Evolutionary conservation across 2,113 vertebrate species (phyloP).

Genomic region (Corythornis madagascariensis): DNA sequence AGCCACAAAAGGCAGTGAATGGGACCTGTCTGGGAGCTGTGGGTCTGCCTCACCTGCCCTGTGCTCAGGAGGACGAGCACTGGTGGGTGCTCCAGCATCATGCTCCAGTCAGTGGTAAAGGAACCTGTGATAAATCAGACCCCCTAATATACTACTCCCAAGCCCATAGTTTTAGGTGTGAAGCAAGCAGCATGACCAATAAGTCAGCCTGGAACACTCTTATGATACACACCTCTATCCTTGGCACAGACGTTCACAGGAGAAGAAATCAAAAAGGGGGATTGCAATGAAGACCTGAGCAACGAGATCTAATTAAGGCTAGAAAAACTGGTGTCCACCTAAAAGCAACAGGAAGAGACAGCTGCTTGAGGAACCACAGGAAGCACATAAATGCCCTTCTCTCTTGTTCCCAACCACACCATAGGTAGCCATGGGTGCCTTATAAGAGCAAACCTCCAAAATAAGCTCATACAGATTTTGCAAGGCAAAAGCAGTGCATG

Average conservation of each 20-base stretch:
- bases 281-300: background rate
- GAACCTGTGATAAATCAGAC: background rate
- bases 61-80: fast-evolving
- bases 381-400: background rate
- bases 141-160: background rate
- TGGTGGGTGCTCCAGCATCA: fast-evolving
- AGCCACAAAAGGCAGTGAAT: background rate
- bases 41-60: background rate
- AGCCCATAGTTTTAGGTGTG: background rate
- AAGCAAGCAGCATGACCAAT: background rate
- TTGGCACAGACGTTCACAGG: background rate
- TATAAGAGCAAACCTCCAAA: background rate
- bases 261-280: background rate
- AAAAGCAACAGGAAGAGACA: background rate
- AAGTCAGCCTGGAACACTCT: background rate
- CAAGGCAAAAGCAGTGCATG: background rate
- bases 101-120: background rate
- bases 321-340: background rate
- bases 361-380: background rate
- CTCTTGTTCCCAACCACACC: background rate
- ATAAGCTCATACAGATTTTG: background rate
- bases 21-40: background rate
- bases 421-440: fast-evolving
- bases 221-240: background rate
- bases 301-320: background rate